Base-by-base conservation (phyloP, 2,888 invertebrate species). In the Lasioglossum pauxillum region DNA sequence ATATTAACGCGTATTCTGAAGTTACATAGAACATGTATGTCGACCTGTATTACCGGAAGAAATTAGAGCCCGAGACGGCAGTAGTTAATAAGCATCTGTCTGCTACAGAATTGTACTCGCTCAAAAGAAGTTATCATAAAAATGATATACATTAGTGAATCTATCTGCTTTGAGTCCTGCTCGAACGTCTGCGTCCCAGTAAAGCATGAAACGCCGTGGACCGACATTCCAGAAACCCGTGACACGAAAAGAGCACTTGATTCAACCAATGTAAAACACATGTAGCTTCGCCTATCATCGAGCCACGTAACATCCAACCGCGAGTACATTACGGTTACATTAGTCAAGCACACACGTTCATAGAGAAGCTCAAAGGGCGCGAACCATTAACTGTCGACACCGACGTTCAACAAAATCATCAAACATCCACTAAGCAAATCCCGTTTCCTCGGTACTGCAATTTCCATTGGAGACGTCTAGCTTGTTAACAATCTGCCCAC, bases 261-360 rank as follows among this genome's bases (percentile, higher is more conserved):
- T 75, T 72, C 73, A n/a, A 75, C 23, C 57, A 82, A 89, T 82
- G 82, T 85, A 87, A 84, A 88, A 83, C 82, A 89, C 79, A 79
- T 81, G 86, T 88, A 85, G 27, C 84, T 76, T 80, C 82, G 53
- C 79, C 83, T 83, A 67, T 80, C 86, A 75, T 75, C 77, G 27
- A 27, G 75, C 67, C 76, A 74, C 49, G 82, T 77, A 82, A 87
- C 84, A 31, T 31, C 31, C 2, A 84, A 83, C 87, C 78, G 80
- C 79, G 82, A 46, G 71, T 69, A 78, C 85, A 85, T 88, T 88
- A 78, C 86, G 67, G 83, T 88, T 85, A 77, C 85, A 64, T 76
- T 80, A 73, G 75, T 57, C 71, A 41, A 19, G 4, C 31, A 3
- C 5, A 23, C 44, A 35, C 10, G 31, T 23, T 10, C 19, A 35